Percentiles rank a stretch among this genome's conserved stretches.
These are phyloP conservation scores for Archocentrus centrarchus DNA, from an alignment of 2,113 vertebrate genomes.

Conservation along the genomic window DNA sequence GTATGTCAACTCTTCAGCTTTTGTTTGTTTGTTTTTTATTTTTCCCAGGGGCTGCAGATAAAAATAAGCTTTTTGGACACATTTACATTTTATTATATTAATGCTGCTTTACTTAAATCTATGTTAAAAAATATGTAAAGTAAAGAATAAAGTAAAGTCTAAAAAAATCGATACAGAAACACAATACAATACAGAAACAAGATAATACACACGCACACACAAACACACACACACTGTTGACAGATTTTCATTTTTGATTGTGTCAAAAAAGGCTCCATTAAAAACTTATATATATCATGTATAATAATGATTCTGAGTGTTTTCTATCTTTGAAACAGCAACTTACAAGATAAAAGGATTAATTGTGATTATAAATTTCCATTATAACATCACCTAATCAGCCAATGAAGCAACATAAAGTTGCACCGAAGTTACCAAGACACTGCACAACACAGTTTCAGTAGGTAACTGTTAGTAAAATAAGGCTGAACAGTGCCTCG, in stretches of 20 bases:
- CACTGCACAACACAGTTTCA: not conserved
- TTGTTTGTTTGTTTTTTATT: not conserved
- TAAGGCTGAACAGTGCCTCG: constrained; percentile 2
- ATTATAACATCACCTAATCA: not conserved
- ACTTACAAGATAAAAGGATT: not conserved
- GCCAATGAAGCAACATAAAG: not conserved
- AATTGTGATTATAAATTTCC: not conserved
- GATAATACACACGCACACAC: not conserved
- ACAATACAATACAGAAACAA: not conserved
- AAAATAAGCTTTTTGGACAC: not conserved
- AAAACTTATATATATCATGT: not conserved
- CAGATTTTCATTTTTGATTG: too few species aligned
- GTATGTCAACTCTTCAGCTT: not conserved
- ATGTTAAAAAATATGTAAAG: not conserved
- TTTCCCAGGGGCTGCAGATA: not conserved
- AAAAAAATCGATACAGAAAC: not conserved
- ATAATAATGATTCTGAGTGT: not conserved
- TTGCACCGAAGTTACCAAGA: not conserved
- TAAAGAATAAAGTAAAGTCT: not conserved
- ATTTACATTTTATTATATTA: not conserved
- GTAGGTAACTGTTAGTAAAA: not conserved
- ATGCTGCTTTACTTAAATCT: not conserved
- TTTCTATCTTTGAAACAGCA: too few species aligned
- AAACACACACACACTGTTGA: too few species aligned
- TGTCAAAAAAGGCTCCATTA: not conserved